Evolutionary conservation across 2,888 invertebrate genomes (phyloP).

Genomic region (Nomada lathburiana): DNA sequence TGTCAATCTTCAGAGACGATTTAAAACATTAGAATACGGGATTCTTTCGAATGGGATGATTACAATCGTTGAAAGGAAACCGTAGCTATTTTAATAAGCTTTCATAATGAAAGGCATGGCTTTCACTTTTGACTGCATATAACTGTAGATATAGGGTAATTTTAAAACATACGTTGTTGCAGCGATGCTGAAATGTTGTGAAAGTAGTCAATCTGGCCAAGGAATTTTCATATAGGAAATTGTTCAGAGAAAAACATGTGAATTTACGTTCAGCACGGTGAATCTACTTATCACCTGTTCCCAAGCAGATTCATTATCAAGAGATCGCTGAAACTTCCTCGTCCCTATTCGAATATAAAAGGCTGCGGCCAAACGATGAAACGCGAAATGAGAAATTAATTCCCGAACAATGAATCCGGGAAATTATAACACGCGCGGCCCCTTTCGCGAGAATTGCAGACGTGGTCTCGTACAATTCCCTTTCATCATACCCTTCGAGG

Average conservation of each 20-base stretch:
- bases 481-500: constrained; percentile 35
- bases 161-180: no score
- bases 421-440: constrained; percentile 64
- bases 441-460: constrained; percentile 31
- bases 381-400: constrained; percentile 70
- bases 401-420: constrained; percentile 67
- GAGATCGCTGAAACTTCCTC: constrained; percentile 43
- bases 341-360: constrained; percentile 63
- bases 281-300: constrained; percentile 48
- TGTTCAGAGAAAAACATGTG: background rate
- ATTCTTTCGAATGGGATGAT: no score
- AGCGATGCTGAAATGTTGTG: background rate
- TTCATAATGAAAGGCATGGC: no score
- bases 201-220: background rate
- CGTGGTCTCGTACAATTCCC: constrained; percentile 22
- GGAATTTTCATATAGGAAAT: background rate
- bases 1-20: no score
- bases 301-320: constrained; percentile 39
- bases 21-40: no score
- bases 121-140: no score
- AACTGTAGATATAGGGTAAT: no score
- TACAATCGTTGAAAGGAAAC: no score
- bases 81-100: no score
- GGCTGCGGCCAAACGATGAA: constrained; percentile 36
- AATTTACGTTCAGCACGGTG: constrained; percentile 7